These are phyloP conservation scores for Peromyscus californicus DNA, from an alignment of 2,113 vertebrate genomes.

Conservation along the genomic window DNA sequence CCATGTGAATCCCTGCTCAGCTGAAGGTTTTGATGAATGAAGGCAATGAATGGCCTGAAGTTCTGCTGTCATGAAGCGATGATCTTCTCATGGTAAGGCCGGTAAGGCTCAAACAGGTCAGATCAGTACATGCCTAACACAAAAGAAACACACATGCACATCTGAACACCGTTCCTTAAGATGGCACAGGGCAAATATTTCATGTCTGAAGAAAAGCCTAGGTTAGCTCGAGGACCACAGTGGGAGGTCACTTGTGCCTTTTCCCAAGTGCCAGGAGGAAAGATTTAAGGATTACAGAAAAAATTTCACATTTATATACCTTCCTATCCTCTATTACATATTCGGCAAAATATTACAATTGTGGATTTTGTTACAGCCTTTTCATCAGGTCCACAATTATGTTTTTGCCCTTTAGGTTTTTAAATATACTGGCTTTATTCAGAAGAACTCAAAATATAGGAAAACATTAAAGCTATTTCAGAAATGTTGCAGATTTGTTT, in stretches of 20 bases:
- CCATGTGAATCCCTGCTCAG: constrained; percentile 17
- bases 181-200: constrained; percentile 60
- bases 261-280: constrained; percentile 6
- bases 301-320: background rate
- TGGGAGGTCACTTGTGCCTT: background rate
- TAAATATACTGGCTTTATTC: background rate
- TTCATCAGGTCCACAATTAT: background rate
- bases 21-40: constrained; percentile 71
- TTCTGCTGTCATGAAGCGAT: constrained; percentile 67
- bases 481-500: constrained; percentile 4
- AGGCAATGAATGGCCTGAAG: constrained; percentile 72
- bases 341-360: background rate
- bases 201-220: constrained; percentile 43
- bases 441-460: constrained; percentile 52
- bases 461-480: background rate
- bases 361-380: background rate
- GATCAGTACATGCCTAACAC: constrained; percentile 67
- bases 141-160: constrained; percentile 69
- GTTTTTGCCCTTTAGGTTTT: background rate
- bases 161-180: constrained; percentile 51
- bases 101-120: constrained; percentile 68
- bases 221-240: background rate
- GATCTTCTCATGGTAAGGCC: constrained; percentile 69
- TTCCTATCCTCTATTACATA: background rate
- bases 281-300: background rate